phyloP scores from a whole-genome alignment of 2,797 vertebrate species.

The Xerus rutilus region DNA sequence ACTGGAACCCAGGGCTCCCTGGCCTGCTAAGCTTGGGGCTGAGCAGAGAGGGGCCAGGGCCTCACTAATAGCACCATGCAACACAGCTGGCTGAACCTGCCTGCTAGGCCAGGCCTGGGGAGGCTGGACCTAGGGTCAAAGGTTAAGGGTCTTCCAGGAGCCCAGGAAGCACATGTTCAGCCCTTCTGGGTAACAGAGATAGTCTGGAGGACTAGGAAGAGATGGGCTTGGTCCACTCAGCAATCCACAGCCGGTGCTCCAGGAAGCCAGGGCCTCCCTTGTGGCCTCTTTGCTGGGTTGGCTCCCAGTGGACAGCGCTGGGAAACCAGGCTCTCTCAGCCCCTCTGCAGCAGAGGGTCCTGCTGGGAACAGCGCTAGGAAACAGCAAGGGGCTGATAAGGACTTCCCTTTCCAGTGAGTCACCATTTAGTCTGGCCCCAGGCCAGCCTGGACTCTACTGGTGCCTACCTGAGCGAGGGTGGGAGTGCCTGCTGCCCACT shows the following conservation, averaged over 20 bases:
- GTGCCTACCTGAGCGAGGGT: conserved; percentile 26
- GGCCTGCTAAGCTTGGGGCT: not conserved
- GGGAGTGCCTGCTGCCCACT: not conserved
- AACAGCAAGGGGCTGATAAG: not conserved
- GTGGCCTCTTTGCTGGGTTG: not conserved
- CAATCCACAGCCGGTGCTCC: not conserved
- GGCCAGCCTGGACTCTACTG: not conserved
- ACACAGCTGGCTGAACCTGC: too few species aligned
- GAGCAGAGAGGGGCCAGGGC: not conserved
- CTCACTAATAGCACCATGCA: too few species aligned
- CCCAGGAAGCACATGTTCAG: not conserved
- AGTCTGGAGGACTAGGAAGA: not conserved
- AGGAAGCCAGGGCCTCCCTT: not conserved
- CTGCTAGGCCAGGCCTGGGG: too few species aligned
- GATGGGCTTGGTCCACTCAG: not conserved
- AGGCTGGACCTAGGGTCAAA: not conserved
- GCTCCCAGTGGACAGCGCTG: not conserved
- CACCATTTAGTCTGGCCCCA: not conserved
- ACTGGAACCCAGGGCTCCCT: not conserved
- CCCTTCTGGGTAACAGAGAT: not conserved
- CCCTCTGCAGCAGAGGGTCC: conserved; percentile 2
- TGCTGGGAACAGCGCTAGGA: conserved; percentile 41
- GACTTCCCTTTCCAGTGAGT: conserved; percentile 59
- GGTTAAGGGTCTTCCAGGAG: not conserved
- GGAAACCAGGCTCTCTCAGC: not conserved